Conservation (phyloP, 2,113 vertebrate species). For the Hippopotamus amphibius region DNA sequence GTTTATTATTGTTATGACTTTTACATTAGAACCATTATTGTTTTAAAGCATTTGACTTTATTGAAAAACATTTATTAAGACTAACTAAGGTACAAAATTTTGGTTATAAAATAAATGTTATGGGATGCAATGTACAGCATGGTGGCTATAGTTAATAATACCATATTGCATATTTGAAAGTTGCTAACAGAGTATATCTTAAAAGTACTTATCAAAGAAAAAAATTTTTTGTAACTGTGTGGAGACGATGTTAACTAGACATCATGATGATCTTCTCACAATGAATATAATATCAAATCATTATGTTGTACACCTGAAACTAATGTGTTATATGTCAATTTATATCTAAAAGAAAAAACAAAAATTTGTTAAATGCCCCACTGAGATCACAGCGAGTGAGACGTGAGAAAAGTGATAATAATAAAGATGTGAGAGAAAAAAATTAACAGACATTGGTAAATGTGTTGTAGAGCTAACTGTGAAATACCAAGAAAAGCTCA, state of each 20-base stretch:
- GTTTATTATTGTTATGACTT: not conserved
- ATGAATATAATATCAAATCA: not conserved
- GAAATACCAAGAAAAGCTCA: not conserved
- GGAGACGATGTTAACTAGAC: not conserved
- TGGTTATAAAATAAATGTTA: not conserved
- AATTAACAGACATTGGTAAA: not conserved
- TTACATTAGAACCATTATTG: conserved; percentile 6
- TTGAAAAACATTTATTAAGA: not conserved
- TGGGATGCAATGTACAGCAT: not conserved
- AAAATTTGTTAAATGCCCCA: not conserved
- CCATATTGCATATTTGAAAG: not conserved
- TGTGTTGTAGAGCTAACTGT: not conserved
- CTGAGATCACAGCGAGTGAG: not conserved
- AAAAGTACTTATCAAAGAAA: not conserved
- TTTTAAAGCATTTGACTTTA: conserved; percentile 23
- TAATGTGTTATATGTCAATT: not conserved
- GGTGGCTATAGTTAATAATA: not conserved
- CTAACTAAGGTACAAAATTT: not conserved
- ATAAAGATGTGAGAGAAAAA: not conserved
- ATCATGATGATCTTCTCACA: not conserved
- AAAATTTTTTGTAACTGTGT: not conserved
- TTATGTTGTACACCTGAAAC: not conserved
- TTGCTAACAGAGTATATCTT: not conserved
- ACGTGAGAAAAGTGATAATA: not conserved
- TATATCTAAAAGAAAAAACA: not conserved